Base-by-base conservation (phyloP, 2,888 invertebrate species). In the Drosophila monieri region DNA sequence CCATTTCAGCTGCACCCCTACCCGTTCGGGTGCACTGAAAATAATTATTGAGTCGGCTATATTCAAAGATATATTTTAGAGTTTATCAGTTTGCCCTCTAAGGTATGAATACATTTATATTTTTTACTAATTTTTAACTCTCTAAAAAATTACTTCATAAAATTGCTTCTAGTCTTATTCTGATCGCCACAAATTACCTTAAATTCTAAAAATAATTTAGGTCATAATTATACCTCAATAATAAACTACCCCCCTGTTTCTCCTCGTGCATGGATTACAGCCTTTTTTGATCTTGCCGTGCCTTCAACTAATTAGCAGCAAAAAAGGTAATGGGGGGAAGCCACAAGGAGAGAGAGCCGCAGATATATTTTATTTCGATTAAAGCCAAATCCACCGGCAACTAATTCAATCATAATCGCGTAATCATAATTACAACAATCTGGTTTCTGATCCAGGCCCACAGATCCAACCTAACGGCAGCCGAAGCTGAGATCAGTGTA, bases 401-500 rank as follows among this genome's bases (percentile, higher is more conserved):
- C 85, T 81, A 79, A 81, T 85, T 85, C 85, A 80, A 80, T 84
- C 80, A 83, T 83, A 85, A 81, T 74, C 85, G 85, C 73, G 73
- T 77, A 83, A 81, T 81, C 86, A 85, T 81, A 85, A 81, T 81
- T 85, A 81, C 81, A 83, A 85, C 80, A 76, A 85, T 79, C 83
- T 70, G 44, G 62, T n/a, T 35, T 35, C 35, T 35, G 32, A 12
- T 12, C 12, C 73, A 32, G 21, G 21, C 21, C 21, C 5, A 23
- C 47, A 44, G 35, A 48, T 52, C 35, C 4, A 35, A 54, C 55
- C 56, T 54, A 59, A 56, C 59, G 43, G 53, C 48, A 14, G 12
- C 21, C 21, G 30, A 35, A 3, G 32, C 41, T 51, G 46, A 57
- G 59, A 67, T 41, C 35, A 47, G 21, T 30, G 39, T 58, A 58